These are phyloP conservation scores for Saccostrea glomerata DNA, from an alignment of 1,140 invertebrate genomes.

Conservation along the genomic window DNA sequence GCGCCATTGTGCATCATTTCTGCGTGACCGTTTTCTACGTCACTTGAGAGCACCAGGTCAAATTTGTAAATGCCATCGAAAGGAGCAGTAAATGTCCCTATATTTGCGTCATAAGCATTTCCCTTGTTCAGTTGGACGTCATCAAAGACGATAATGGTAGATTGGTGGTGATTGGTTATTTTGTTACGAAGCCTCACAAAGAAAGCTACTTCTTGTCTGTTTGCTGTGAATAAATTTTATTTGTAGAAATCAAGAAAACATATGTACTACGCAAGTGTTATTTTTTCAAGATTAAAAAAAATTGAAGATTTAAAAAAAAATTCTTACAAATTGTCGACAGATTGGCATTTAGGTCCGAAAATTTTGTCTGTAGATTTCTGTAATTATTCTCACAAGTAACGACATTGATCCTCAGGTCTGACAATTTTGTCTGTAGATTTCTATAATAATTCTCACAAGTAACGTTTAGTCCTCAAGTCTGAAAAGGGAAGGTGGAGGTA, in stretches of 20 bases:
- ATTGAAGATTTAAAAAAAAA: too few species aligned
- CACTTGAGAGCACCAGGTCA: slow-evolving; percentile 31
- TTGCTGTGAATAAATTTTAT: neutral
- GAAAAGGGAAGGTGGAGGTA: too few species aligned
- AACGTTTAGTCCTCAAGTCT: neutral
- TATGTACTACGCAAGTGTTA: too few species aligned
- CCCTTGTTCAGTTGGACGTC: slow-evolving; percentile 15
- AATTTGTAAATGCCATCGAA: slow-evolving; percentile 21
- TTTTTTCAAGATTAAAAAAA: too few species aligned
- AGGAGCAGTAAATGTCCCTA: slow-evolving; percentile 22
- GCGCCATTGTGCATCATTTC: slow-evolving; percentile 30
- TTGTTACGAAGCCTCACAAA: slow-evolving; percentile 25
- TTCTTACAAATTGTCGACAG: too few species aligned
- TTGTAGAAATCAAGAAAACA: neutral
- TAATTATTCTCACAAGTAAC: neutral
- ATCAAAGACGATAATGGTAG: slow-evolving; percentile 24
- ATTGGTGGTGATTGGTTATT: slow-evolving; percentile 36
- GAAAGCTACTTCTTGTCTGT: neutral
- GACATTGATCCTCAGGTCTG: too few species aligned
- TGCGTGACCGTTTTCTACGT: slow-evolving; percentile 23
- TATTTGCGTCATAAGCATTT: slow-evolving; percentile 11
- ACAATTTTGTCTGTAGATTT: neutral
- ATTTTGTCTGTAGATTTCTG: too few species aligned
- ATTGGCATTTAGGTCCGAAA: too few species aligned
- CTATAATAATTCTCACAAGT: neutral